Conservation (phyloP, 2,113 vertebrate species). For the Macaca nemestrina region DNA sequence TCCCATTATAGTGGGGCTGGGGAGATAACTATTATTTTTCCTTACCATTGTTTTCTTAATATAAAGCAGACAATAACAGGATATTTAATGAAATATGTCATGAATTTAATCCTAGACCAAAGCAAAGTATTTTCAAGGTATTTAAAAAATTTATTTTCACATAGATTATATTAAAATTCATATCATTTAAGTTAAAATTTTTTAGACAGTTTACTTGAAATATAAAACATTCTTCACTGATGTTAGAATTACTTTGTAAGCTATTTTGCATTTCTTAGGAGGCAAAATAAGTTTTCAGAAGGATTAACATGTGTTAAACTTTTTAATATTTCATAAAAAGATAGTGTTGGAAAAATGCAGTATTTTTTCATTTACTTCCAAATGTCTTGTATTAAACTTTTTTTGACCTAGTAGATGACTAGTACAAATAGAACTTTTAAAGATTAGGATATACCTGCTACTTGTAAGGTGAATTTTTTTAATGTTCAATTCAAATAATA, state of each 20-base stretch:
- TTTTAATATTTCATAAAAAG: conserved; percentile 20
- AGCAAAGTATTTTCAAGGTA: conserved; percentile 23
- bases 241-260: conserved; percentile 62
- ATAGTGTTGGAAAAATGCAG: neutral
- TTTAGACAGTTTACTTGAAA: conserved; percentile 46
- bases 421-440: neutral
- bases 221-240: conserved; percentile 68
- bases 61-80: neutral
- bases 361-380: conserved; percentile 26
- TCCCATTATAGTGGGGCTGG: neutral
- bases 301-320: neutral
- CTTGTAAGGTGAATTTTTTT: conserved; percentile 31
- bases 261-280: conserved; percentile 54
- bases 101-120: neutral
- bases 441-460: neutral
- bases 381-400: neutral
- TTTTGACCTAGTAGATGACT: conserved; percentile 11
- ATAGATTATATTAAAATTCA: conserved; percentile 41
- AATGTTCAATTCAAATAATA: neutral
- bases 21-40: neutral
- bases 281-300: conserved; percentile 41
- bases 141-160: conserved; percentile 19
- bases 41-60: neutral
- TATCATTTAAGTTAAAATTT: conserved; percentile 20
- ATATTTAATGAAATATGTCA: neutral